Evolutionary conservation across 2,888 invertebrate species (phyloP), one percentile per base, ranked within the genome.

Genomic region (Stenodera caucasica): DNA sequence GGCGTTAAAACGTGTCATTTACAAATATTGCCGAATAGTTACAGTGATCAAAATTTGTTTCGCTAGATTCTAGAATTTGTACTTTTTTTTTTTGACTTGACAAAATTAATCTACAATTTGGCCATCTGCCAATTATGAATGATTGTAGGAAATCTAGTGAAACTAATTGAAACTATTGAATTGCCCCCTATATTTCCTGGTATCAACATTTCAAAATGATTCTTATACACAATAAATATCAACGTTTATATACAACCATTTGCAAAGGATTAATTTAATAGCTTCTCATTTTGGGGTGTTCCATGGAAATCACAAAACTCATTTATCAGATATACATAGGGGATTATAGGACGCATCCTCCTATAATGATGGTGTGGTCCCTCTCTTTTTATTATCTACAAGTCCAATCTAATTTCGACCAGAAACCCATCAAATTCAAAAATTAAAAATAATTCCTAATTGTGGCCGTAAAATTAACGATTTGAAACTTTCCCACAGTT

Each of bases 191-290:
- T 33, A 5, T 12, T 55, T 62, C 58, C 60, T 61, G 35, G 61
- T 58, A 60, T 66, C 58, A 64, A 67, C 67, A 68, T 64, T 61
- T 65, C 60, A 57, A 60, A 57, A 60, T 54, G 55, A 60, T 60
- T 55, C 60, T 54, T 63, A 64, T 58, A 64, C 58, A 58, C 64
- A 67, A 70, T 70, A 70, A 70, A 73, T 71, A 70, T 45, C 55
- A 64, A 33, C 53, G 58, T 26, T 26, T 26, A 61, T n/a, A n/a
- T n/a, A n/a, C 60, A 56, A 65, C 56, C 68, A 65, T 67, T 67
- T 69, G 64, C 67, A 71, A 74, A 74, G 72, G 74, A 74, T 74
- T 74, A 72, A 70, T 69, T 69, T 67, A 72, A 72, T 69, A 68
- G 69, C 67, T 64, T 61, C 23, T 66, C 68, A 70, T 72, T 72